Conservation (phyloP, 2,888 invertebrate species). For the Drosophila kambysellisi region DNA sequence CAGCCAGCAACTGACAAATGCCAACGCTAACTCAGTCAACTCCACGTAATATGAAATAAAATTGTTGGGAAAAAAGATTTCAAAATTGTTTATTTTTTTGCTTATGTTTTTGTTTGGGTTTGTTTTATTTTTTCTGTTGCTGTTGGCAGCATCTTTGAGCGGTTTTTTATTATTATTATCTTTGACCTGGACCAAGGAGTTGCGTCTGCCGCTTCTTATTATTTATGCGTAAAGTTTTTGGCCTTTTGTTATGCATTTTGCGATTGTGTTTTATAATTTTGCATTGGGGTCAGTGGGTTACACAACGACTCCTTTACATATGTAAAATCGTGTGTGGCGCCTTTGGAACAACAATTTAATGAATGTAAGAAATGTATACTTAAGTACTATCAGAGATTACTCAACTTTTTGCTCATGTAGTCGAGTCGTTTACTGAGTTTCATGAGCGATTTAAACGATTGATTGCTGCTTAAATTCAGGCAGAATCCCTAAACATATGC, state of each 20-base stretch:
- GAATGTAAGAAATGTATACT: neutral
- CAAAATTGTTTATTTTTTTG: constrained; percentile 44
- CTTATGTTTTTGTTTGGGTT: constrained; percentile 39
- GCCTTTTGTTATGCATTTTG: constrained; percentile 30
- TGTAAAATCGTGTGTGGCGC: neutral
- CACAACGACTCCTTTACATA: constrained; percentile 11
- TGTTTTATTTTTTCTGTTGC: constrained; percentile 18
- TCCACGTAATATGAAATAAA: constrained; percentile 63
- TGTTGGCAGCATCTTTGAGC: constrained; percentile 62
- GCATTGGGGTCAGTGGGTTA: constrained; percentile 43
- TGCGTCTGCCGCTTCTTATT: constrained; percentile 39
- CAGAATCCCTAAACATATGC: constrained; percentile 13
- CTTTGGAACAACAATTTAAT: constrained; percentile 20
- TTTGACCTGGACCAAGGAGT: constrained; percentile 63
- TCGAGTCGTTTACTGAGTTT: neutral
- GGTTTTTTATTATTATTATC: constrained; percentile 76
- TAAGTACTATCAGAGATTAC: neutral
- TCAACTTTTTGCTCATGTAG: neutral
- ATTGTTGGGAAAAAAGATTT: constrained; percentile 46
- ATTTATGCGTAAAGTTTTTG: constrained; percentile 65
- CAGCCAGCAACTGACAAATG: constrained; percentile 77
- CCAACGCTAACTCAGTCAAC: constrained; percentile 78
- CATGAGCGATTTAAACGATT: constrained; percentile 6
- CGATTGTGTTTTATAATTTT: constrained; percentile 31
- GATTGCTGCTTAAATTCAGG: constrained; percentile 1